A percentile compares a stretch with the other conserved stretches of the same genome.
Evolutionary conservation across 2,888 invertebrate genomes (phyloP).

Genomic region (Lamellibrachia satsuma): DNA sequence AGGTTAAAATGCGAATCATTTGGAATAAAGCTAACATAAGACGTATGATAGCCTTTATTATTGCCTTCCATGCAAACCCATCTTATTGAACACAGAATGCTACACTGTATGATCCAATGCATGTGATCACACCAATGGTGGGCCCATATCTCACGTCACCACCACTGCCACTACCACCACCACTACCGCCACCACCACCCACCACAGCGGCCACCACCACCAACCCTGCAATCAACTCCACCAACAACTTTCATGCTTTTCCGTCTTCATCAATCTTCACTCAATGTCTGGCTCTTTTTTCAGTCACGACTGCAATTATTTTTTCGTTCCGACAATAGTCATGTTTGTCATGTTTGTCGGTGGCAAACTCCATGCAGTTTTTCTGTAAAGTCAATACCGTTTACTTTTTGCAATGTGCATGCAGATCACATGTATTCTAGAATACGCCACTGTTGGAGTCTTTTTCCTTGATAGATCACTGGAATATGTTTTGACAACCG

Average conservation of each 20-base stretch:
- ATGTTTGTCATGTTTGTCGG: neutral
- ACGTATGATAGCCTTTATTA: neutral
- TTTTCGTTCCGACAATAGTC: neutral
- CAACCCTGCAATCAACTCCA: neutral
- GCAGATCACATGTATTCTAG: neutral
- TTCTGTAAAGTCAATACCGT: neutral
- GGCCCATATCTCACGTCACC: neutral
- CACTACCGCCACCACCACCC: neutral
- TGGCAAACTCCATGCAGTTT: neutral
- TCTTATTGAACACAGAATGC: neutral
- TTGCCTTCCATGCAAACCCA: neutral
- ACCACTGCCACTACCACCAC: neutral
- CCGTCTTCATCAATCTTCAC: constrained; percentile 7
- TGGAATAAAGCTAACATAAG: neutral
- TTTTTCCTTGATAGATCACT: neutral
- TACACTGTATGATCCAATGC: neutral
- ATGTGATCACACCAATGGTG: neutral
- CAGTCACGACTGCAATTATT: neutral
- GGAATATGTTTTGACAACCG: neutral
- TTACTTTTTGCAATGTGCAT: neutral
- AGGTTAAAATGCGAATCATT: neutral
- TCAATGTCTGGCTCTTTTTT: neutral
- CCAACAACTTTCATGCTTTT: neutral
- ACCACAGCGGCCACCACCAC: neutral
- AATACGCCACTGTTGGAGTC: neutral